These are phyloP conservation scores for Timema cristinae DNA, from an alignment of 2,888 invertebrate species.

Conservation along the genomic window DNA sequence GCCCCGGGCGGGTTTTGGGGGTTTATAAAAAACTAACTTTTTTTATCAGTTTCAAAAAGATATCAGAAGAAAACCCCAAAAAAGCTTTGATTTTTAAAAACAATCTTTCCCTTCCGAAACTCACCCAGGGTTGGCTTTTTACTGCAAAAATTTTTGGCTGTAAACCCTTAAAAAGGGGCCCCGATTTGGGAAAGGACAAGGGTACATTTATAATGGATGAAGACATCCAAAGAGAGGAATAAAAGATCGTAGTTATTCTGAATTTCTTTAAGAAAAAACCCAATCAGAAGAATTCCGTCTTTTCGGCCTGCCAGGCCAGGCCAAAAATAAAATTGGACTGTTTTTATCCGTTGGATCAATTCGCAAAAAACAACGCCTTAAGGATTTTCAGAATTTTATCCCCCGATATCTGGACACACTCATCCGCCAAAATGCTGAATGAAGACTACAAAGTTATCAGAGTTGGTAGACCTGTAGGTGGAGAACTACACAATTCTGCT, in stretches of 20 bases:
- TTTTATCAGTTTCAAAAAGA: no score
- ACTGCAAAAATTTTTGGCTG: neutral
- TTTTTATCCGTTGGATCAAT: neutral
- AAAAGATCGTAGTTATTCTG: neutral
- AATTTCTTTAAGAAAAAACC: neutral
- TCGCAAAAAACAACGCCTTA: neutral
- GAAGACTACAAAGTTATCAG: neutral
- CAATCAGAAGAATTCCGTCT: neutral
- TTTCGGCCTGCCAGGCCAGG: neutral
- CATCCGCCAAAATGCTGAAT: neutral
- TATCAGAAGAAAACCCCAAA: no score
- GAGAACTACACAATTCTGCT: neutral
- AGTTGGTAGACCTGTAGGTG: neutral
- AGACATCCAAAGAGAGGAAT: conserved; percentile 8
- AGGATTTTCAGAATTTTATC: neutral
- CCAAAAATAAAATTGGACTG: neutral
- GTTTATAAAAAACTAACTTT: no score
- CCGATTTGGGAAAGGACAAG: neutral
- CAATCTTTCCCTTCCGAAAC: neutral
- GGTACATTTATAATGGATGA: neutral
- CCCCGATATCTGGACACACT: neutral
- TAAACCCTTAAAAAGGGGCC: neutral
- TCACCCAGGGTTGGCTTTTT: neutral
- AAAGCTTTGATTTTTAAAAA: conserved; percentile 4
- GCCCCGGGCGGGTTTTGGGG: no score